Percentiles rank a stretch among this genome's conserved stretches.
phyloP scores from a whole-genome alignment of 2,888 invertebrate species.

The Ptilodon capucinus region DNA sequence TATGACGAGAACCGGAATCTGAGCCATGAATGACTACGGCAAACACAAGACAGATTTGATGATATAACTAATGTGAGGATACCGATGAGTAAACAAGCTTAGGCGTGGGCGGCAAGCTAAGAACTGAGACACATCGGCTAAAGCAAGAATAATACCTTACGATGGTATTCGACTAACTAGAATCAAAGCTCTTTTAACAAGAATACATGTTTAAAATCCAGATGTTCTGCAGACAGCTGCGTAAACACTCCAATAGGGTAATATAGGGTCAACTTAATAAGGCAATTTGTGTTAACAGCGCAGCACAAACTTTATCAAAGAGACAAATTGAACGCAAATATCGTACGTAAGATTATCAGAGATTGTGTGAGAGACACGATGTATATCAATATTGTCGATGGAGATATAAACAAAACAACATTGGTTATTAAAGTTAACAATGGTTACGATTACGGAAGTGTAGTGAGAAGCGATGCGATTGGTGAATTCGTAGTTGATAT shows the following conservation, averaged over 20 bases:
- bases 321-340: no score
- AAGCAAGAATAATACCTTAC: no score
- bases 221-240: not conserved
- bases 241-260: not conserved
- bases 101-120: constrained; percentile 8
- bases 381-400: not conserved
- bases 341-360: not conserved
- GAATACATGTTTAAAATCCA: not conserved
- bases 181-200: not conserved
- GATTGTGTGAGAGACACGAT: not conserved
- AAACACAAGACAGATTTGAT: constrained; percentile 36
- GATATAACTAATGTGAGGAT: constrained; percentile 32
- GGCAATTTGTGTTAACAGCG: not conserved
- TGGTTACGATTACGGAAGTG: not conserved
- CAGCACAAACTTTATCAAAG: not conserved
- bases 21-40: constrained; percentile 42
- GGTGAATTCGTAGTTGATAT: not conserved
- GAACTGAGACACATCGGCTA: not conserved
- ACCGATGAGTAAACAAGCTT: constrained; percentile 19
- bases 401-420: not conserved
- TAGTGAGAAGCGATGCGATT: not conserved
- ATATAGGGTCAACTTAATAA: not conserved
- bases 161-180: not conserved
- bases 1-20: constrained; percentile 43
- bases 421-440: not conserved